Base-by-base conservation (phyloP, 2,888 invertebrate species). In the Formica aserva region DNA sequence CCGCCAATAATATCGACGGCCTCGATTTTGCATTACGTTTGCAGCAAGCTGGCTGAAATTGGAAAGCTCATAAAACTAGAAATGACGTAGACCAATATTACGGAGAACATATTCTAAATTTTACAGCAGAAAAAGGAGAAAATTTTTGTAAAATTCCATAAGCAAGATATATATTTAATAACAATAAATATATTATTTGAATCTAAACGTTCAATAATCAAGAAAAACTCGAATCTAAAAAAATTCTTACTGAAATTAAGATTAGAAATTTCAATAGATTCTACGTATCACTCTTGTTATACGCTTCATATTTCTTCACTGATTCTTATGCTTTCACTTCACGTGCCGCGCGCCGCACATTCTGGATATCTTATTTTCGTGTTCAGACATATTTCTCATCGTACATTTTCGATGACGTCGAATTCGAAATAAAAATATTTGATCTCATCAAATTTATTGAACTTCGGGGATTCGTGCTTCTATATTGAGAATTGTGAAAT, bases 21-120 rank as follows among this genome's bases (percentile, higher is more conserved):
- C 65, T 63, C 63, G 87, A 85, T 87, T 88, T 82, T 75, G 29
- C 60, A 57, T 55, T 76, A 45, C 72, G 67, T 41, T 38, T n/a
- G 63, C 76, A 65, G 60, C 41, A n/a, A 29, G 66, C 62, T 48
- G 63, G 60, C 32, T n/a, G 45, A 26, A 52, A 48, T 80, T 71
- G 78, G 60, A 80, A 72, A 60, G 35, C 78, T 45, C 72, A 45
- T 80, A 72, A 45, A 78, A 72, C 29, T n/a, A 45, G 63, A 29
- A 48, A 72, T 48, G 57, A 62, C 78, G 32, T 45, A 1, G 45
- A 71, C 18, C 52, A 60, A 71, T 71, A 60, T 38, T 8, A 22
- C 71, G 15, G 2, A 48, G 18, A 48, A 35, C 22, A 65, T 26
- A 52, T 48, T 76, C 18, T 52, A 13, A 48, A 52, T 48, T 76